These are phyloP conservation scores for Fabriciana adippe DNA, from an alignment of 2,888 invertebrate genomes.

Conservation along the genomic window DNA sequence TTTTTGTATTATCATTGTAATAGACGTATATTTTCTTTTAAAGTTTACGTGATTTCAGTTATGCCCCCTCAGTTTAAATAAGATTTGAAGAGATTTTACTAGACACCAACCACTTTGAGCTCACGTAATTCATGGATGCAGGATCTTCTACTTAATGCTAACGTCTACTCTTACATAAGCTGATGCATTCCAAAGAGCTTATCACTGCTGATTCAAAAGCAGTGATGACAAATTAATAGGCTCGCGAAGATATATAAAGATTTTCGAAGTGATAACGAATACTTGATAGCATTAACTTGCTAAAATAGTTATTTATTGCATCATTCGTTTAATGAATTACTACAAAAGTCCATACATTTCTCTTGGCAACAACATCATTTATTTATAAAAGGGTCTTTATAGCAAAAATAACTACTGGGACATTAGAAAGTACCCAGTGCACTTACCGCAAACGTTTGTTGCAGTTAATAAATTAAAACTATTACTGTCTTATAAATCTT, in stretches of 20 bases:
- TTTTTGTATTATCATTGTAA: too few species aligned
- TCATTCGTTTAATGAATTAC: conserved; percentile 29
- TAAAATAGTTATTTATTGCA: conserved; percentile 34
- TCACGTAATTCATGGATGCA: too few species aligned
- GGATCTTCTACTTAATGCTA: not conserved
- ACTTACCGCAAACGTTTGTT: conserved; percentile 37
- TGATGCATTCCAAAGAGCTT: not conserved
- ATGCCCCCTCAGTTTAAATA: too few species aligned
- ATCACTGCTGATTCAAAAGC: not conserved
- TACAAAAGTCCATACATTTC: conserved; percentile 33
- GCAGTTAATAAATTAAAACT: conserved; percentile 40
- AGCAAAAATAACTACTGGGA: conserved; percentile 36
- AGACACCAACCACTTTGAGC: too few species aligned
- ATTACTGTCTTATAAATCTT: conserved; percentile 35
- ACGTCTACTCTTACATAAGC: not conserved
- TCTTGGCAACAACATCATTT: conserved; percentile 40
- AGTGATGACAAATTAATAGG: conserved; percentile 18
- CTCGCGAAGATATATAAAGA: conserved; percentile 5
- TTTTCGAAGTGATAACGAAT: conserved; percentile 11
- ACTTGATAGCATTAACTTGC: conserved; percentile 24
- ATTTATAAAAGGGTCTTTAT: conserved; percentile 33
- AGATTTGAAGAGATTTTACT: too few species aligned
- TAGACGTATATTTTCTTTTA: too few species aligned
- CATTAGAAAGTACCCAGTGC: conserved; percentile 45
- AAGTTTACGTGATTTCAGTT: too few species aligned